phyloP scores from a whole-genome alignment of 2,888 invertebrate genomes.

The Dicyrtoma fusca region DNA sequence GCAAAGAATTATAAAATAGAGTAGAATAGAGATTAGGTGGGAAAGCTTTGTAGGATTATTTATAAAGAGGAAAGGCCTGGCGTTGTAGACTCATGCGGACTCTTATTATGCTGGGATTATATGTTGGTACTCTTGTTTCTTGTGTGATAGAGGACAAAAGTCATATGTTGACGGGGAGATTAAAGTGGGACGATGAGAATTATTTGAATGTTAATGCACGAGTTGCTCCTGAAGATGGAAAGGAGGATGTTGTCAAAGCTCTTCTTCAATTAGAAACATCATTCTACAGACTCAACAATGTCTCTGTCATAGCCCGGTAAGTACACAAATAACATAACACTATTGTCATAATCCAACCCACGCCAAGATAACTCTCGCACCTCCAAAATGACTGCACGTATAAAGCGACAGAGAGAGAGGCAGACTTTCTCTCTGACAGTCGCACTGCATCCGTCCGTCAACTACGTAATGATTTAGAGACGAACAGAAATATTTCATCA shows the following conservation, averaged over 20 bases:
- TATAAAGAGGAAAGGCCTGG: too few relatives aligned
- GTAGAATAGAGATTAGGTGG: too few relatives aligned
- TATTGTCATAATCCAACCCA: neutral
- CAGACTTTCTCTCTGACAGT: too few relatives aligned
- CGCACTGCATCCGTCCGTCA: too few relatives aligned
- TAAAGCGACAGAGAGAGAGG: neutral
- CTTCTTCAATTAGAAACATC: slow-evolving; percentile 61
- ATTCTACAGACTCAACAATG: slow-evolving; percentile 66
- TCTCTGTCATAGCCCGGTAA: slow-evolving; percentile 64
- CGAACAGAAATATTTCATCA: too few relatives aligned
- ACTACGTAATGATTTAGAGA: too few relatives aligned
- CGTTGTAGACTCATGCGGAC: too few relatives aligned
- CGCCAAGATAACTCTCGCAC: neutral
- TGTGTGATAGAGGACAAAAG: slow-evolving; percentile 47
- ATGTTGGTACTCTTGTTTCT: too few relatives aligned
- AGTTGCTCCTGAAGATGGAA: slow-evolving; percentile 44
- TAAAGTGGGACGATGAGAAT: slow-evolving; percentile 51
- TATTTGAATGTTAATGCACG: slow-evolving; percentile 56
- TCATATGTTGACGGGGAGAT: slow-evolving; percentile 51
- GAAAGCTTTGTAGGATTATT: too few relatives aligned
- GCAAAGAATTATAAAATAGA: too few relatives aligned
- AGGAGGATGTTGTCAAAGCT: slow-evolving; percentile 44
- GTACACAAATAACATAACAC: slow-evolving; percentile 10
- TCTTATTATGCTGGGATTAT: too few relatives aligned
- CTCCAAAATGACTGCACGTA: neutral